A percentile compares a stretch with the other conserved stretches of the same genome.
These are phyloP conservation scores for Pelochelys cantorii DNA, from an alignment of 2,797 vertebrate species.

Conservation along the genomic window DNA sequence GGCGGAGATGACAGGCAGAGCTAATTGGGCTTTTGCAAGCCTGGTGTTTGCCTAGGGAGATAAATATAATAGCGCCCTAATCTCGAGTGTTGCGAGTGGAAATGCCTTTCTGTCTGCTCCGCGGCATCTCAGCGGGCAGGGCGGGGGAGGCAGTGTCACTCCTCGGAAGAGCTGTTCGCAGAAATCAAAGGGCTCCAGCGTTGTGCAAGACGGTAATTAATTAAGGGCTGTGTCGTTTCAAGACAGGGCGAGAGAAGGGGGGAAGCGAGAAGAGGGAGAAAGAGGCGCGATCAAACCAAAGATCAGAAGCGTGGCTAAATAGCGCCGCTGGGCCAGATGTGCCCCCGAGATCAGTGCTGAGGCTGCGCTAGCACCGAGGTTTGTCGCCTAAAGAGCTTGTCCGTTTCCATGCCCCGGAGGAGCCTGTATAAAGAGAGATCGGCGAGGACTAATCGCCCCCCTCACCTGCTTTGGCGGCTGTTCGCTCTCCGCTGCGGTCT, in stretches of 20 bases:
- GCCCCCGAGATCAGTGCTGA: too few species aligned
- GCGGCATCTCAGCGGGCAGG: neutral
- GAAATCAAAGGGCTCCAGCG: neutral
- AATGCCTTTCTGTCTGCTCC: neutral
- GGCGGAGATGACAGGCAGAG: conserved; percentile 72
- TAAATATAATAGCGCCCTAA: neutral
- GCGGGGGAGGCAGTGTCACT: neutral
- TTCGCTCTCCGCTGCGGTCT: conserved; percentile 26
- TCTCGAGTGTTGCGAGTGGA: neutral
- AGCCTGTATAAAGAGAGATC: neutral
- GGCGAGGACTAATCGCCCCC: neutral
- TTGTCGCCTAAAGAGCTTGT: neutral
- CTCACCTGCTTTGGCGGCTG: neutral
- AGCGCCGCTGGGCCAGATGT: neutral
- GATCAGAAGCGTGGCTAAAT: neutral
- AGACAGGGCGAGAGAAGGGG: too few species aligned
- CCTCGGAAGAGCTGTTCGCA: neutral
- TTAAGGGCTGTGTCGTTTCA: neutral
- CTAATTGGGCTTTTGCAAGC: conserved; percentile 49
- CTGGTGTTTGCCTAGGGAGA: neutral
- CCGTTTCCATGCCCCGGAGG: neutral
- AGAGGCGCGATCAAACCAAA: neutral
- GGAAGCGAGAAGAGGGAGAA: too few species aligned
- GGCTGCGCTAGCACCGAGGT: too few species aligned
- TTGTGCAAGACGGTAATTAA: neutral